These are phyloP conservation scores for Eristalis tenax DNA, from an alignment of 2,888 invertebrate genomes.

Conservation along the genomic window DNA sequence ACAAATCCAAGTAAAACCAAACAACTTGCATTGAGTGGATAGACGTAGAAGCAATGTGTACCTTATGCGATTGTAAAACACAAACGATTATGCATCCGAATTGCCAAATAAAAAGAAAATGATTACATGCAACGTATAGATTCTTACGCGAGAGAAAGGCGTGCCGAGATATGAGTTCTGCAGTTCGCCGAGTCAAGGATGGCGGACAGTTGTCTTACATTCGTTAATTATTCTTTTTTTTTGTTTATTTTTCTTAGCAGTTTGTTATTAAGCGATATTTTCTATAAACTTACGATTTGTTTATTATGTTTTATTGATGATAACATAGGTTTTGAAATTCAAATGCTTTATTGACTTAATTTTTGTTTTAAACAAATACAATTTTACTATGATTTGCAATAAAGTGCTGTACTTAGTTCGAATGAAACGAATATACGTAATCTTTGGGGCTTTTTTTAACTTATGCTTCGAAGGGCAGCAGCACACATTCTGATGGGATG, in stretches of 20 bases:
- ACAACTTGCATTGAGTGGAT: not conserved
- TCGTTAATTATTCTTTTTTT: not conserved
- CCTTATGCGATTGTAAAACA: slow-evolving; percentile 56
- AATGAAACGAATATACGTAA: not conserved
- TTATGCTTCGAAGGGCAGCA: not conserved
- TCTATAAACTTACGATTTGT: not conserved
- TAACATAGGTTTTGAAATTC: not conserved
- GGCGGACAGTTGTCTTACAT: not conserved
- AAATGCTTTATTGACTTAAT: slow-evolving; percentile 8
- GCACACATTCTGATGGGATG: too few relatives aligned
- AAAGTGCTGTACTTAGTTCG: not conserved
- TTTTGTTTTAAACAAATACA: not conserved
- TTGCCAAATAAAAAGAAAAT: slow-evolving; percentile 65
- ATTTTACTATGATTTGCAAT: not conserved
- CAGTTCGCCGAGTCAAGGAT: not conserved
- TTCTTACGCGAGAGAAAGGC: slow-evolving; percentile 30
- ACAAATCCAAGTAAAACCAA: slow-evolving; percentile 11
- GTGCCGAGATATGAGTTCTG: not conserved
- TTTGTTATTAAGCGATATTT: not conserved
- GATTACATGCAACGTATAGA: slow-evolving; percentile 27
- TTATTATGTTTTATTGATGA: not conserved
- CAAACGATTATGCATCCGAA: slow-evolving; percentile 52
- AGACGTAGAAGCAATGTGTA: slow-evolving; percentile 51
- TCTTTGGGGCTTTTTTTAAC: not conserved
- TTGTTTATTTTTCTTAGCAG: not conserved